These are phyloP conservation scores for Hydrozoanthus gracilis DNA, from an alignment of 92 coral and sea anemone species.

Conservation along the genomic window DNA sequence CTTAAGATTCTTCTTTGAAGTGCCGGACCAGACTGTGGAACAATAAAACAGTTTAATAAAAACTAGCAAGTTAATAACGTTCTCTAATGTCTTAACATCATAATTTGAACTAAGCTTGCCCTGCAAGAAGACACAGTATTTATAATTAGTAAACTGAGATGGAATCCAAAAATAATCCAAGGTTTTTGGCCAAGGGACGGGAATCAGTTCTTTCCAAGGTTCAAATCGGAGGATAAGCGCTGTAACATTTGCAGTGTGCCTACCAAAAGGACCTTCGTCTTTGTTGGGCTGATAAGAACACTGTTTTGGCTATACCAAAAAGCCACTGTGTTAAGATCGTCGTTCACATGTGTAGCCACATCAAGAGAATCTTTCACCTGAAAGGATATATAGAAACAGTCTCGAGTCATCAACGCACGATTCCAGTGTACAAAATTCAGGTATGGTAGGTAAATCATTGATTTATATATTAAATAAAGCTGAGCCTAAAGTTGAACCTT, in stretches of 20 bases:
- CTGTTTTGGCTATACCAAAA: slow-evolving; percentile 32
- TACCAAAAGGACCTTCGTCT: slow-evolving; percentile 36
- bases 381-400: neutral
- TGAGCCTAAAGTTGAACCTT: slow-evolving; percentile 32
- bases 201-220: slow-evolving; percentile 1
- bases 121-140: neutral
- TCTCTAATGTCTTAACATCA: too few species aligned
- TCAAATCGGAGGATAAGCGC: slow-evolving; percentile 9
- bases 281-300: slow-evolving; percentile 4
- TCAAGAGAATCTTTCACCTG: slow-evolving; percentile 30
- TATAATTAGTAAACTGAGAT: neutral
- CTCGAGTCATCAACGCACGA: too few species aligned
- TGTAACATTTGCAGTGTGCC: slow-evolving; percentile 32
- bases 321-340: slow-evolving; percentile 26
- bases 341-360: slow-evolving; percentile 23
- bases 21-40: too few species aligned
- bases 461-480: slow-evolving; percentile 27
- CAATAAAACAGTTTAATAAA: too few species aligned
- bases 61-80: too few species aligned
- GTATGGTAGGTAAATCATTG: slow-evolving; percentile 39
- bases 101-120: too few species aligned
- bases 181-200: neutral
- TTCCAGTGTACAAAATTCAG: too few species aligned
- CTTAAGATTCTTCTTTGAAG: too few species aligned
- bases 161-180: neutral